Conservation (phyloP, 1,140 invertebrate genomes). For the Radopholus similis region DNA sequence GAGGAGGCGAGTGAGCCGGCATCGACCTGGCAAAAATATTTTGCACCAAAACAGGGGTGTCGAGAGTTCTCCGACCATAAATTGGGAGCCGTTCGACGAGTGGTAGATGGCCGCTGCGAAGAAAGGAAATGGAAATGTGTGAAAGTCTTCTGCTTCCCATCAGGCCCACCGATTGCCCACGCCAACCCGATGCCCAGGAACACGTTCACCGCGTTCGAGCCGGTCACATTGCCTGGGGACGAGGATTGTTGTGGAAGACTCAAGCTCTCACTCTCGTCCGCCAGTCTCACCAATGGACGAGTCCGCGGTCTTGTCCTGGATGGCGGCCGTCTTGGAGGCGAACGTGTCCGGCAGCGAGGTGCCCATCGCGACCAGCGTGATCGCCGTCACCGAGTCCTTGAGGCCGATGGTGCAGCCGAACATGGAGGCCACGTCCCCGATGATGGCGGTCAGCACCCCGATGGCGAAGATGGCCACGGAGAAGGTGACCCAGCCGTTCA, state of each 20-base stretch:
- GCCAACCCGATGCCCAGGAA: constrained; percentile 65
- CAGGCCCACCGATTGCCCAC: constrained; percentile 58
- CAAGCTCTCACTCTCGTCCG: too few species aligned
- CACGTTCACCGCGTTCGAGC: constrained; percentile 90
- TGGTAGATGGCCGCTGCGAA: constrained; percentile 54
- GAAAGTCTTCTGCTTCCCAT: too few species aligned
- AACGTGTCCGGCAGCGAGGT: constrained; percentile 73
- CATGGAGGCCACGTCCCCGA: constrained; percentile 89
- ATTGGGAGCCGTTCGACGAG: constrained; percentile 39
- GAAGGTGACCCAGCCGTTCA: constrained; percentile 77
- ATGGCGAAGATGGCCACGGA: constrained; percentile 85
- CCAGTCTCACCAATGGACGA: constrained; percentile 73
- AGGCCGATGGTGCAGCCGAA: constrained; percentile 96
- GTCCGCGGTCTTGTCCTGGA: constrained; percentile 92
- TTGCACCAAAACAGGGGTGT: background rate
- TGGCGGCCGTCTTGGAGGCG: constrained; percentile 93
- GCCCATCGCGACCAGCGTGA: constrained; percentile 71
- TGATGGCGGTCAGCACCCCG: constrained; percentile 86
- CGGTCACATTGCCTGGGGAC: constrained; percentile 79
- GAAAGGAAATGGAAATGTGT: too few species aligned
- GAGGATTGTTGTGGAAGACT: too few species aligned
- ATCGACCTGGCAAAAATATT: constrained; percentile 17
- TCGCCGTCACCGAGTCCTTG: constrained; percentile 81
- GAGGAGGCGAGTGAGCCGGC: constrained; percentile 63
- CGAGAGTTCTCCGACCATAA: constrained; percentile 15